Evolutionary conservation across 1,140 invertebrate species (phyloP).

Genomic region (Lepidurus apus): DNA sequence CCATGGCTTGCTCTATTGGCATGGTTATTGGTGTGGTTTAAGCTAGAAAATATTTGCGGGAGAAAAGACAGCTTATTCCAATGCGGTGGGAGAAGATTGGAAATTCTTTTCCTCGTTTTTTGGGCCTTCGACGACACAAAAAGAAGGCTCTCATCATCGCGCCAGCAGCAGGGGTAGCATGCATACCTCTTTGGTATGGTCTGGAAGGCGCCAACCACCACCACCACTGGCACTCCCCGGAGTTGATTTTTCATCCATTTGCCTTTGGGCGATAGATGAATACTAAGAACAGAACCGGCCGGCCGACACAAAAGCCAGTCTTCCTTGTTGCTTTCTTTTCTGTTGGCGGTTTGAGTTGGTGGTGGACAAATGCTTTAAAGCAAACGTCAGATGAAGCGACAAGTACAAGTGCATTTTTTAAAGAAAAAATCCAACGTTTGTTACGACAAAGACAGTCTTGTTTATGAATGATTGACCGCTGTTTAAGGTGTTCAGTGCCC

Average conservation of each 20-base stretch:
- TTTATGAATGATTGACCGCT: neutral
- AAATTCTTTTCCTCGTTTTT: neutral
- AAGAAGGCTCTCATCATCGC: neutral
- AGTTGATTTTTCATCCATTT: neutral
- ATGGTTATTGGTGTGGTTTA: neutral
- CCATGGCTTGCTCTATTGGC: neutral
- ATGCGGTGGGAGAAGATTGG: neutral
- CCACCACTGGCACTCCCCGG: neutral
- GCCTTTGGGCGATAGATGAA: neutral
- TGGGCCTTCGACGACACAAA: neutral
- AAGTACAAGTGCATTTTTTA: neutral
- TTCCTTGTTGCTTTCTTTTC: neutral
- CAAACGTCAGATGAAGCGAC: neutral
- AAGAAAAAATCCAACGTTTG: neutral
- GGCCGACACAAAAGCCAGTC: neutral
- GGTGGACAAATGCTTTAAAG: neutral
- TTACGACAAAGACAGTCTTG: neutral
- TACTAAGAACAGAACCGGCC: neutral
- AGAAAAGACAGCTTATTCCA: neutral
- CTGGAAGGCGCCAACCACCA: slow-evolving; percentile 10
- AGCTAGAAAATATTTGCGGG: neutral
- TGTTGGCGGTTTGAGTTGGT: neutral
- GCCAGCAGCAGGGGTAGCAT: too few species aligned
- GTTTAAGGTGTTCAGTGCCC: neutral
- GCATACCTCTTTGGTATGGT: neutral